phyloP scores from a whole-genome alignment of 1,140 invertebrate genomes.

The Drosophila sproati region DNA sequence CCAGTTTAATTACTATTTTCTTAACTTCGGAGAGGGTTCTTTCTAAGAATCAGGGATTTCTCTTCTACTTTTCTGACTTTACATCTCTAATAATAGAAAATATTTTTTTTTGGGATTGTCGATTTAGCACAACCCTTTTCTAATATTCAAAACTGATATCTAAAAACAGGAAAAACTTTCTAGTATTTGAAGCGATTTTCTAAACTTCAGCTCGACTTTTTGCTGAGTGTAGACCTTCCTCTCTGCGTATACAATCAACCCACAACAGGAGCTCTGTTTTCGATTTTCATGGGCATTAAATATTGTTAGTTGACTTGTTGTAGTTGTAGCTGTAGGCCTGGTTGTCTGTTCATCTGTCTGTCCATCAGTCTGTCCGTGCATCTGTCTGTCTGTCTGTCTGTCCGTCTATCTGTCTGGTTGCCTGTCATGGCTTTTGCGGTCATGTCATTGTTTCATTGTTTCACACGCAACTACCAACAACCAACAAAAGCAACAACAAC shows the following conservation, averaged over 20 bases:
- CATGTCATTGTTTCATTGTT: slow-evolving; percentile 77
- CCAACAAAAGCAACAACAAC: not conserved
- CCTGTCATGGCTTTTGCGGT: slow-evolving; percentile 62
- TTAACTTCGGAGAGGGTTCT: no score
- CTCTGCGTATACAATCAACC: not conserved
- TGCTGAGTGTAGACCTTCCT: not conserved
- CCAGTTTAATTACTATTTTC: no score
- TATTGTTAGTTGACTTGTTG: slow-evolving; percentile 33
- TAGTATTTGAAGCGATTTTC: no score
- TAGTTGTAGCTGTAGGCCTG: slow-evolving; percentile 11
- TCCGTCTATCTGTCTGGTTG: slow-evolving; percentile 13
- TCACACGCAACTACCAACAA: slow-evolving; percentile 68
- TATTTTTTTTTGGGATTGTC: no score
- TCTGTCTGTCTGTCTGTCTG: not conserved
- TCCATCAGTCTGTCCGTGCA: not conserved
- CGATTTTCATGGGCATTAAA: slow-evolving; percentile 56
- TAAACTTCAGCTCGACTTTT: no score
- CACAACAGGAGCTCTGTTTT: slow-evolving; percentile 6
- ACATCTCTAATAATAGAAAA: no score
- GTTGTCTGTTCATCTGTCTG: slow-evolving; percentile 3
- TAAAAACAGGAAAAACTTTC: no score
- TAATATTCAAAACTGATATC: no score
- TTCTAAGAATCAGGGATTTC: no score
- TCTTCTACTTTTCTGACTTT: no score
- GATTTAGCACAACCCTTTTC: no score